phyloP scores from a whole-genome alignment of 2,797 vertebrate species.

The Catostomus latipinnis region DNA sequence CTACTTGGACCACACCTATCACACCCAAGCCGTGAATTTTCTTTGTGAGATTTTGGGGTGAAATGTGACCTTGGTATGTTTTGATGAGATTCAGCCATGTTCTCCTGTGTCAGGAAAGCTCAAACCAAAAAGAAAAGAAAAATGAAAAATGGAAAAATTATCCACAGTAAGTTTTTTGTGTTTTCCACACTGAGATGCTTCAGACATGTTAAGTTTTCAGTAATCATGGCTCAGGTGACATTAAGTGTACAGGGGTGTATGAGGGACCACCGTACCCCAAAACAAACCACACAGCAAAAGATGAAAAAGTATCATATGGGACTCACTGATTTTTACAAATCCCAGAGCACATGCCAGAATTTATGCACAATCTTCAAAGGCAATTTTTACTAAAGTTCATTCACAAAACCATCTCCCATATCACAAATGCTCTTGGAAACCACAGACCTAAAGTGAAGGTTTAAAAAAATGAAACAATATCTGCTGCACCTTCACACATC shows the following conservation, averaged over 20 bases:
- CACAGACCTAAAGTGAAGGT: conserved; percentile 67
- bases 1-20: no score
- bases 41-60: no score
- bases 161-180: background rate
- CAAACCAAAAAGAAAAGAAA: background rate
- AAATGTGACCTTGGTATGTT: no score
- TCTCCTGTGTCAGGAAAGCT: background rate
- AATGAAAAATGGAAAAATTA: background rate
- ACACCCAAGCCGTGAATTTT: no score
- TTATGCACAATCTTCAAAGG: conserved; percentile 66
- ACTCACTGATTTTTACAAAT: conserved; percentile 64
- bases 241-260: conserved; percentile 61
- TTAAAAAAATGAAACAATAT: conserved; percentile 36
- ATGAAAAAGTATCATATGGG: conserved; percentile 72
- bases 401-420: conserved; percentile 62
- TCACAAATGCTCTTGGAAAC: conserved; percentile 65
- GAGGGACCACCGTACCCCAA: conserved; percentile 75
- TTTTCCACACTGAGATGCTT: conserved; percentile 71
- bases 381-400: conserved; percentile 60
- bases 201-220: conserved; percentile 74
- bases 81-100: no score
- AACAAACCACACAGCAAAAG: conserved; percentile 64
- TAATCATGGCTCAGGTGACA: conserved; percentile 75
- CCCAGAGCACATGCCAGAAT: conserved; percentile 50
- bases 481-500: conserved; percentile 31